Evolutionary conservation across 1,140 invertebrate species (phyloP).

Genomic region (Steinernema khuongi): DNA sequence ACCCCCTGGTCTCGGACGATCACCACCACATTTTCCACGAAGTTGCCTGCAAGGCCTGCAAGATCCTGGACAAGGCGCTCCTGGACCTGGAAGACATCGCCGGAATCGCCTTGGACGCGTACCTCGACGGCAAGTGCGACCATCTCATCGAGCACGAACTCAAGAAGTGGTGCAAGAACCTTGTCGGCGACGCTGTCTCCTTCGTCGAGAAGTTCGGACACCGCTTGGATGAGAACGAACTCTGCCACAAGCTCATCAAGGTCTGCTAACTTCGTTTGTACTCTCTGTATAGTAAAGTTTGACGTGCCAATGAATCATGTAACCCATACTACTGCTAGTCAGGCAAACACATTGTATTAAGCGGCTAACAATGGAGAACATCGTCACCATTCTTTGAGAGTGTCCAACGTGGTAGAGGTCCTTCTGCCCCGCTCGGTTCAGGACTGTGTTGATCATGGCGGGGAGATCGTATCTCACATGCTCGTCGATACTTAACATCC

Average conservation of each 20-base stretch:
- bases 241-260: not conserved
- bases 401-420: constrained; percentile 60
- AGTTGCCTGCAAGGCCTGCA: not conserved
- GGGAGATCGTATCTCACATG: not conserved
- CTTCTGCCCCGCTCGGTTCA: constrained; percentile 59
- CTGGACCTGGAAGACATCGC: not conserved
- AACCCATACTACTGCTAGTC: not conserved
- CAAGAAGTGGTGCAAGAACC: not conserved
- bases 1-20: no score
- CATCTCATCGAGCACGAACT: no score
- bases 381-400: constrained; percentile 61
- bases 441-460: constrained; percentile 65
- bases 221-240: not conserved
- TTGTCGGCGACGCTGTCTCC: not conserved
- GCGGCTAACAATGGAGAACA: no score
- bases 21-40: no score
- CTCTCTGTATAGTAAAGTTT: not conserved
- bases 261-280: not conserved
- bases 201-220: not conserved
- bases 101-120: not conserved
- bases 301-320: not conserved
- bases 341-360: not conserved
- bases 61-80: not conserved
- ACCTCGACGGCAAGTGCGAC: not conserved
- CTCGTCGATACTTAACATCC: constrained; percentile 1